Conservation (phyloP, 2,113 vertebrate genomes). For the Chaetura pelagica region DNA sequence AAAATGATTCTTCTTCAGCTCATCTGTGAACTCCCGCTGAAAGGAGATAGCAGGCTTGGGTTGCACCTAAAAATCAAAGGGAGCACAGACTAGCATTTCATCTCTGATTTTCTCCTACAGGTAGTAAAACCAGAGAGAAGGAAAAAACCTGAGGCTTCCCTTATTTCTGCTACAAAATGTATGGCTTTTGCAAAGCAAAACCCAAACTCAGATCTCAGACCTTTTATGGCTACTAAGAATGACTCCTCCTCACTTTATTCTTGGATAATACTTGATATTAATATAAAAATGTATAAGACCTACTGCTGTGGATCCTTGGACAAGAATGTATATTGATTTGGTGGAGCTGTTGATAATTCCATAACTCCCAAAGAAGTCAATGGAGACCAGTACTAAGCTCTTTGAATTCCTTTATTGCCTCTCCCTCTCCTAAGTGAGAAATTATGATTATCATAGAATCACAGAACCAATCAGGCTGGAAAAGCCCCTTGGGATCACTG, state of each 20-base stretch:
- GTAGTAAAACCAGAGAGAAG: background rate
- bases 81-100: background rate
- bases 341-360: background rate
- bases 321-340: background rate
- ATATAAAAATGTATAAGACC: background rate
- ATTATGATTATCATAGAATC: background rate
- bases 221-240: background rate
- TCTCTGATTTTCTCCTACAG: background rate
- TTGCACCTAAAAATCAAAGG: background rate
- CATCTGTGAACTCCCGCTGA: background rate
- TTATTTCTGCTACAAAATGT: background rate
- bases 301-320: background rate
- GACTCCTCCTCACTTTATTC: background rate
- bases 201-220: background rate
- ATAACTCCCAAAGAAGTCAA: background rate
- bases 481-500: too few species aligned
- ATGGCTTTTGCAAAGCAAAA: background rate
- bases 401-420: background rate
- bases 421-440: background rate
- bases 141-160: background rate
- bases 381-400: background rate
- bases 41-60: background rate
- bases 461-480: too few species aligned
- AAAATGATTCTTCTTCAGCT: slow-evolving; percentile 22
- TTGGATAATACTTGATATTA: background rate